These are phyloP conservation scores for Diglossa brunneiventris DNA, from an alignment of 2,113 vertebrate genomes.

Conservation along the genomic window DNA sequence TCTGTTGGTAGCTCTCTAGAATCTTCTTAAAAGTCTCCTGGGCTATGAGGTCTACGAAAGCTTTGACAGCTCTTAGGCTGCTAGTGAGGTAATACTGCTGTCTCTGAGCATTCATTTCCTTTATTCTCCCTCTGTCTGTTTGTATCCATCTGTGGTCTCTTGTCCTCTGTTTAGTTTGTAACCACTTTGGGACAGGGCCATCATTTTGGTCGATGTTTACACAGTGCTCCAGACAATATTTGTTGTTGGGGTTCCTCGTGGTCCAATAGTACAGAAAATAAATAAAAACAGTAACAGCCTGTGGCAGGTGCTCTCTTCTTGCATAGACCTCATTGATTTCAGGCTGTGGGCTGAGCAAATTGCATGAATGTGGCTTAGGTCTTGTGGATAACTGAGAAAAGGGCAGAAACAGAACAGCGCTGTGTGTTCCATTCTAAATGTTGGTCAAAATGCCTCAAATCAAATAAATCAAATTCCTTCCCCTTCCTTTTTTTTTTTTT, in stretches of 20 bases:
- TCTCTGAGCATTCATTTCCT: not conserved
- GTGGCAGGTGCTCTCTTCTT: conserved; percentile 1
- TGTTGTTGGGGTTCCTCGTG: conserved; percentile 17
- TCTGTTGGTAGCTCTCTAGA: not conserved
- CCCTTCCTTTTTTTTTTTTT: fast-evolving
- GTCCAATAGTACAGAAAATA: conserved; percentile 19
- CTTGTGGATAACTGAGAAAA: not conserved
- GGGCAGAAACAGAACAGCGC: not conserved
- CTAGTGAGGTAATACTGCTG: not conserved
- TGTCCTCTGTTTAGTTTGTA: conserved; percentile 1
- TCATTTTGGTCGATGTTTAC: not conserved
- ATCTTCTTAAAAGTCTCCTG: not conserved
- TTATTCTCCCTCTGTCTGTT: not conserved
- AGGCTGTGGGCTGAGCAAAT: not conserved
- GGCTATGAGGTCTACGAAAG: not conserved
- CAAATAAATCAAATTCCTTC: not conserved
- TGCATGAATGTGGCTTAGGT: not conserved
- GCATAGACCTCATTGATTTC: conserved; percentile 29
- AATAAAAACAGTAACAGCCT: conserved; percentile 25
- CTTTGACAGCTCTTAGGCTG: not conserved
- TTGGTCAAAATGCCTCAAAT: not conserved
- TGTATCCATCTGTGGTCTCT: not conserved
- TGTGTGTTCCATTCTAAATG: not conserved
- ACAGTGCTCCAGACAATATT: conserved; percentile 1
- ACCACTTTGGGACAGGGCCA: not conserved